Base-by-base conservation (phyloP, 2,888 invertebrate species). In the Drosophila imparisetae region DNA sequence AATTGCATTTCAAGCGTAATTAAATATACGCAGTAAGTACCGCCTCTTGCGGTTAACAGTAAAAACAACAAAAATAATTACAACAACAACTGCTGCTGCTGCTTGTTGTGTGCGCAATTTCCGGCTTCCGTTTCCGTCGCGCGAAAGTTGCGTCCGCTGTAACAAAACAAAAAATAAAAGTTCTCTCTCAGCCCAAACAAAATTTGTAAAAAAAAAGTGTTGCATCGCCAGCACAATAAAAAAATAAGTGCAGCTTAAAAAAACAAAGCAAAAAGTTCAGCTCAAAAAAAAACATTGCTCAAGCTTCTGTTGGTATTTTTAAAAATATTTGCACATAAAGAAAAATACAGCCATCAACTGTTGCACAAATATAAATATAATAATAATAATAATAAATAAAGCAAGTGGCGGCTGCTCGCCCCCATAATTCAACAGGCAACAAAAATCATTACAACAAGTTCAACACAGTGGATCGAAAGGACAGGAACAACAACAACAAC, bases 61-160 rank as follows among this genome's bases (percentile, higher is more conserved):
- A 49, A 63, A 63, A 55, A 40, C 64, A 66, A 66, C 55, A 71
- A 48, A 27, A 62, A 55, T 42, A 59, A 50, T 60, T 62, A 69
- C 59, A 66, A 38, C 68, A 58, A 53, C 63, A 59, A 65, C 58
- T 49, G 53, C 59, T 54, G 65, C 30, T 64, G 70, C 68, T 71
- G 79, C 71, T 79, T 79, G 87, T 89, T 79, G 86, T 86, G 86
- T 76, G 86, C 86, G 86, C 86, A 90, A 91, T 90, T 90, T 89
- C 89, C 89, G 91, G 79, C 78, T 90, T 91, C 89, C 89, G 81
- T 63, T 74, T 76, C 72, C 82, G 72, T 62, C 58, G 64, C 62
- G 63, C 65, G 72, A 67, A 72, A 55, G 67, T 72, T 58, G 72
- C 67, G 81, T 76, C 67, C 78, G 66, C 62, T 21, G 63, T 34